Evolutionary conservation across 30 jellyfish, hydroid and myxozoan species (phyloP).

Genomic region (Hydra vulgaris): DNA sequence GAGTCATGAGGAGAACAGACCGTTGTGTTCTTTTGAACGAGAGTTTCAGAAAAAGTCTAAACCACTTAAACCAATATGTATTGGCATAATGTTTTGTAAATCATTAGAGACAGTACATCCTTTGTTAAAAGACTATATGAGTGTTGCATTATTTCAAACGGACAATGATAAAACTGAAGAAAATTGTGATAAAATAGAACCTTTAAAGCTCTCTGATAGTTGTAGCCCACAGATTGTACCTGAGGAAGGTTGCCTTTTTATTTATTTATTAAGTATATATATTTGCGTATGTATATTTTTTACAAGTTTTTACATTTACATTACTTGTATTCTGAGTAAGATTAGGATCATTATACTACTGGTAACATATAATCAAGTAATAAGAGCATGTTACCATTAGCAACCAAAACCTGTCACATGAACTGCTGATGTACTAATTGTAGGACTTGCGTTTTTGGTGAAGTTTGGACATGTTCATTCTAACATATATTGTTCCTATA

Average conservation of each 20-base stretch:
- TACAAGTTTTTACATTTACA: too few species aligned
- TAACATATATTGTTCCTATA: too few species aligned
- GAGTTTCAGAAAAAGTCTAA: conserved; percentile 21
- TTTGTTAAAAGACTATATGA: not conserved
- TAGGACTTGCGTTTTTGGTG: too few species aligned
- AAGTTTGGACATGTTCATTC: too few species aligned
- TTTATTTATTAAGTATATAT: not conserved
- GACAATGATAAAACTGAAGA: conserved; percentile 5
- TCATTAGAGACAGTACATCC: not conserved
- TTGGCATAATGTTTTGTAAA: conserved; percentile 6
- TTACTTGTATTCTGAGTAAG: too few species aligned
- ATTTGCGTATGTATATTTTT: too few species aligned
- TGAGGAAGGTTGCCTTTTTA: conserved; percentile 52
- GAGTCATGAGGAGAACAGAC: conserved; percentile 8
- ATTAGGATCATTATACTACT: too few species aligned
- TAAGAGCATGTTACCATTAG: too few species aligned
- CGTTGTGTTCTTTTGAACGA: conserved; percentile 24
- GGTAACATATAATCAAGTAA: too few species aligned
- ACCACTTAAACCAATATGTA: conserved; percentile 24
- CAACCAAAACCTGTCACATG: too few species aligned
- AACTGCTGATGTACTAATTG: too few species aligned
- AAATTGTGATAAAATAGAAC: conserved; percentile 1
- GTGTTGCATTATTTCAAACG: not conserved
- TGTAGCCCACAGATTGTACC: conserved; percentile 52
- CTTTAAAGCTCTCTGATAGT: conserved; percentile 9